Base-by-base conservation (phyloP, 2,888 invertebrate species). In the Cordilura impudica region DNA sequence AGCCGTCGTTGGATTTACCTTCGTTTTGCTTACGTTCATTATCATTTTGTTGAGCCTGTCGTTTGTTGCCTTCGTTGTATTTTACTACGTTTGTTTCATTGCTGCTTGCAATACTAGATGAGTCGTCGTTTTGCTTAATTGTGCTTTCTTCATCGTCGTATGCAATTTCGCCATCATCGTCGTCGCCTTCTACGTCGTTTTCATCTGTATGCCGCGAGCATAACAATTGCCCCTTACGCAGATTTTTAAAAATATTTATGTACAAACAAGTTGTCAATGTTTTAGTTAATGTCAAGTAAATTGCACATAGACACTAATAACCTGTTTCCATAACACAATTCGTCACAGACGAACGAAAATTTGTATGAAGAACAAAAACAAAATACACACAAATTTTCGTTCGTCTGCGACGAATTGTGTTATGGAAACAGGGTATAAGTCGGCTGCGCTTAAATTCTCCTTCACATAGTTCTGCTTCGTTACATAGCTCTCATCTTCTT, bases 271-370 rank as follows among this genome's bases (percentile, higher is more conserved):
- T 81, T 60, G 16, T 65, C 54, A 4, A 8, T 26, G 31, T 80
- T 60, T 31, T 73, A 70, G 23, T 66, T 31, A 10, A 77, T 14
- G 8, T 29, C 18, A 1, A 73, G 58, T 14, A 74, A 29, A 39
- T 43, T 60, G 35, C 80, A 77, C 19, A 77, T 39, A n/a, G 76
- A 56, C 12, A 66, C 70, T 8, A 80, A n/a, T n/a, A n/a, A n/a
- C n/a, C n/a, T n/a, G n/a, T n/a, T n/a, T n/a, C n/a, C n/a, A n/a
- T n/a, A n/a, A n/a, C n/a, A n/a, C n/a, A n/a, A n/a, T n/a, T n/a
- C n/a, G n/a, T n/a, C n/a, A n/a, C n/a, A n/a, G n/a, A n/a, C n/a
- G n/a, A n/a, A n/a, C n/a, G n/a, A n/a, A n/a, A n/a, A n/a, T n/a
- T n/a, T n/a, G n/a, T n/a, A n/a, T n/a, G n/a, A n/a, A n/a, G n/a